phyloP scores from a whole-genome alignment of 2,797 vertebrate genomes.

The Scolopax bukidnonensis region DNA sequence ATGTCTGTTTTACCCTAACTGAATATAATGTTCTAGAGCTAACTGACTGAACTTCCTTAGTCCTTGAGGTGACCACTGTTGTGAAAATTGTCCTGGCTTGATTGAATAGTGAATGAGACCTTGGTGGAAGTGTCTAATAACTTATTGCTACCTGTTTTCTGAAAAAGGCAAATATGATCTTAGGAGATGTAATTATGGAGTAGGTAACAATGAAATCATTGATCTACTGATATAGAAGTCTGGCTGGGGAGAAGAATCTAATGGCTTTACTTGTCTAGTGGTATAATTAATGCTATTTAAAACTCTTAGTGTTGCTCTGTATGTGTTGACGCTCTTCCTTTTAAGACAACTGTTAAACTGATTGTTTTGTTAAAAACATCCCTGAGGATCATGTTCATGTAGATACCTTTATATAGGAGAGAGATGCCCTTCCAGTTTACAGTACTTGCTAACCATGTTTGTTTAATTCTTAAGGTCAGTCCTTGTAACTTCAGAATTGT shows the following conservation, averaged over 20 bases:
- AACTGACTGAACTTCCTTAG: background rate
- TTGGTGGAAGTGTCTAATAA: background rate
- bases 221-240: background rate
- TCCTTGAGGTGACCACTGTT: background rate
- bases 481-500: background rate
- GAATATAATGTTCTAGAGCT: background rate
- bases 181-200: background rate
- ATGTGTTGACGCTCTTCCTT: background rate
- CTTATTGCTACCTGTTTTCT: background rate
- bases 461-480: background rate
- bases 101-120: background rate
- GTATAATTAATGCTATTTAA: background rate
- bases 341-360: background rate
- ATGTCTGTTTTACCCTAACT: background rate
- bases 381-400: background rate
- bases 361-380: background rate
- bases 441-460: background rate
- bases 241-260: background rate
- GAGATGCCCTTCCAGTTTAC: background rate
- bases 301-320: background rate
- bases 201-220: background rate
- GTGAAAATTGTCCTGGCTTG: background rate
- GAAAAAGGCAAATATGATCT: background rate
- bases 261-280: background rate
- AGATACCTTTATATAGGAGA: background rate